Evolutionary conservation across 2,888 invertebrate species (phyloP).

Genomic region (Aquatica leii): DNA sequence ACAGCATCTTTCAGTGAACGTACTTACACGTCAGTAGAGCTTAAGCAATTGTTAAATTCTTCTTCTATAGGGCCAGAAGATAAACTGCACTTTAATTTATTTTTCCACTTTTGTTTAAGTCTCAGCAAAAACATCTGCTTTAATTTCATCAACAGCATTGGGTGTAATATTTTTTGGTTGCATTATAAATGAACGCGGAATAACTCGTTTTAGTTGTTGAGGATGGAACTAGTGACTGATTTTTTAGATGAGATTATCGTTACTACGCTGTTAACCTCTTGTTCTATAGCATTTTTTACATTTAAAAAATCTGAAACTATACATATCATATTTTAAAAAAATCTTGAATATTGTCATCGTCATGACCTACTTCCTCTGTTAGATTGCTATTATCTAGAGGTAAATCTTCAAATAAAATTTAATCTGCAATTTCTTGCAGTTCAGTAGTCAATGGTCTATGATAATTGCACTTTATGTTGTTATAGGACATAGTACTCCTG

Average conservation of each 20-base stretch:
- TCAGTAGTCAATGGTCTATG: background rate
- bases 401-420: conserved; percentile 11
- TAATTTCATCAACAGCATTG: too few species aligned
- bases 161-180: too few species aligned
- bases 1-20: conserved; percentile 18
- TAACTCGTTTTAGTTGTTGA: too few species aligned
- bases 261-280: background rate
- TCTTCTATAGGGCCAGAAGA: conserved; percentile 14
- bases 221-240: too few species aligned
- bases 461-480: conserved; percentile 6
- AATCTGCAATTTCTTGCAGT: background rate
- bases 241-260: too few species aligned
- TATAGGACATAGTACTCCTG: background rate
- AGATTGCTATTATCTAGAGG: conserved; percentile 5
- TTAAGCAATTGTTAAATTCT: conserved; percentile 9
- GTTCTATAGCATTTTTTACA: too few species aligned
- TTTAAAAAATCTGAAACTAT: background rate
- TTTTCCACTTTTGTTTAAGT: too few species aligned
- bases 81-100: background rate
- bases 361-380: conserved; percentile 9
- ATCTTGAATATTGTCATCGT: conserved; percentile 6
- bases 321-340: background rate
- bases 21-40: conserved; percentile 14
- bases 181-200: too few species aligned
- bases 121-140: too few species aligned